These are phyloP conservation scores for Adineta ricciae DNA, from an alignment of 2,888 invertebrate genomes.

Conservation along the genomic window DNA sequence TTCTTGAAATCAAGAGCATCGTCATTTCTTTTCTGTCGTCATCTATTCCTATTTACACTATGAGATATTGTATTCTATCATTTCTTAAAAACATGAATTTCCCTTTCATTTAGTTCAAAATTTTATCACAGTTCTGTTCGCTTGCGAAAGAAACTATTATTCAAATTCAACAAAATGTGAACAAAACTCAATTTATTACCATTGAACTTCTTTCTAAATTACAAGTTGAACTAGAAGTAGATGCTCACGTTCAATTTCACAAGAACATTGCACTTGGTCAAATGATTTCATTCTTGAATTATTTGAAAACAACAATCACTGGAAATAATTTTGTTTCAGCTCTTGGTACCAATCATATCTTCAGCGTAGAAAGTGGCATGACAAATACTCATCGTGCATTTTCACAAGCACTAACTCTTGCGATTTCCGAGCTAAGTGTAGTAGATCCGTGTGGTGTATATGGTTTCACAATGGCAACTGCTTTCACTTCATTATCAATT, in stretches of 20 bases:
- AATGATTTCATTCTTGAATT: neutral
- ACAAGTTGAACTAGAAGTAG: neutral
- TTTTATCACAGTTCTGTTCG: neutral
- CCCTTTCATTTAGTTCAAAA: neutral
- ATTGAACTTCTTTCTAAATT: neutral
- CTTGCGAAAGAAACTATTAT: neutral
- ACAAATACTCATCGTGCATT: neutral
- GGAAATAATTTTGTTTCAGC: neutral
- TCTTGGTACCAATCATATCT: neutral
- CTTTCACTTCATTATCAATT: neutral
- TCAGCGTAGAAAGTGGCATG: neutral
- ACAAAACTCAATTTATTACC: neutral
- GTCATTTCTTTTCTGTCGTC: no score
- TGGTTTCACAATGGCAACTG: neutral
- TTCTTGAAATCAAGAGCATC: no score
- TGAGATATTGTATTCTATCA: no score
- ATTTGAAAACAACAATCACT: neutral
- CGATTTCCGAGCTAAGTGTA: neutral
- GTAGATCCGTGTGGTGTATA: neutral
- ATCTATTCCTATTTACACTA: no score
- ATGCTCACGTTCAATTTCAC: neutral
- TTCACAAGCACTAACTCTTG: neutral
- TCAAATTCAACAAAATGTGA: neutral
- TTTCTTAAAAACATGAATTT: no score
- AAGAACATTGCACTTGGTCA: neutral